phyloP scores from a whole-genome alignment of 1,140 invertebrate genomes.

The Bombyx mori region ASM3026992v2 NC_085118.1:3994001-3994500 shows the following conservation, averaged over 20 bases:
- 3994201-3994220: slow-evolving; percentile 42
- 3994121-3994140: slow-evolving; percentile 6
- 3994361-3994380: too few relatives aligned
- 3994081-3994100: not conserved
- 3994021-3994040: too few relatives aligned
- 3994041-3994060: too few relatives aligned
- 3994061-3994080: not conserved
- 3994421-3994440: too few relatives aligned
- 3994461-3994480: too few relatives aligned
- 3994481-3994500: too few relatives aligned
- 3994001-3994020: too few relatives aligned
- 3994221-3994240: slow-evolving; percentile 38
- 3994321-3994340: too few relatives aligned
- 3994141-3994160: slow-evolving; percentile 5
- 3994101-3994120: not conserved
- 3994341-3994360: too few relatives aligned
- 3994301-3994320: slow-evolving; percentile 21
- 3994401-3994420: too few relatives aligned
- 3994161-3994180: slow-evolving; percentile 38
- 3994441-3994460: too few relatives aligned
- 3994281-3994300: slow-evolving; percentile 61
- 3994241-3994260: slow-evolving; percentile 58
- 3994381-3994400: too few relatives aligned
- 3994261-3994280: slow-evolving; percentile 63
- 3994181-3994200: slow-evolving; percentile 38